Evolutionary conservation across 2,888 invertebrate genomes (phyloP).

Genomic region (Prosapia bicincta): DNA sequence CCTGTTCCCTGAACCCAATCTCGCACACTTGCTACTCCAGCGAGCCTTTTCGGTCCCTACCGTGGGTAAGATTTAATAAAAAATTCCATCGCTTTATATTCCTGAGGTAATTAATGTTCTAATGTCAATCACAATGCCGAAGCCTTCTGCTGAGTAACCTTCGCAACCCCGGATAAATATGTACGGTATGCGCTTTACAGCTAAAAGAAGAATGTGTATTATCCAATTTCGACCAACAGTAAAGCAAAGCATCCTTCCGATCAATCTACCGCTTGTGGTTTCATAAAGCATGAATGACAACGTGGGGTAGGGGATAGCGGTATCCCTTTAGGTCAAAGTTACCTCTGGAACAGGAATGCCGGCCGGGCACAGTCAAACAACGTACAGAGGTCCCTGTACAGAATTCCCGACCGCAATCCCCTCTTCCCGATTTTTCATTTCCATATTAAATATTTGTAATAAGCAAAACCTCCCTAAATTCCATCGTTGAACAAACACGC

Average conservation of each 20-base stretch:
- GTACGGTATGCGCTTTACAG: constrained; percentile 27
- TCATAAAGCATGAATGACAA: background rate
- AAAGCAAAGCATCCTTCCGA: constrained; percentile 9
- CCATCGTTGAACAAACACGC: background rate
- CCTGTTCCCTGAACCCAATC: too few species aligned
- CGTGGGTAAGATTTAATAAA: constrained; percentile 6
- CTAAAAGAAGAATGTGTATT: constrained; percentile 28
- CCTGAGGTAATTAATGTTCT: constrained; percentile 7
- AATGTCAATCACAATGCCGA: constrained; percentile 12
- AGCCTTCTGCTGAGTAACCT: background rate
- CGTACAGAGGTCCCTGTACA: background rate
- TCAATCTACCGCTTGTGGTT: background rate
- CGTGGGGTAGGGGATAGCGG: background rate
- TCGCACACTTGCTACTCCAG: too few species aligned
- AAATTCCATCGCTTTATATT: constrained; percentile 4
- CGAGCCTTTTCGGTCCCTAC: too few species aligned
- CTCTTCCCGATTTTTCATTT: background rate
- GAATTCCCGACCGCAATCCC: background rate
- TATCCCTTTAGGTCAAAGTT: background rate
- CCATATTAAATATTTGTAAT: background rate
- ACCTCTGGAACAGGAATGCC: background rate
- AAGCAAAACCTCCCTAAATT: background rate
- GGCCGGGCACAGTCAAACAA: background rate
- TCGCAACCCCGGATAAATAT: constrained; percentile 25
- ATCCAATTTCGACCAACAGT: constrained; percentile 24